A percentile compares a stretch with the other conserved stretches of the same genome.
These are phyloP conservation scores for Tautogolabrus adspersus DNA, from an alignment of 2,113 vertebrate genomes.

Conservation along the genomic window DNA sequence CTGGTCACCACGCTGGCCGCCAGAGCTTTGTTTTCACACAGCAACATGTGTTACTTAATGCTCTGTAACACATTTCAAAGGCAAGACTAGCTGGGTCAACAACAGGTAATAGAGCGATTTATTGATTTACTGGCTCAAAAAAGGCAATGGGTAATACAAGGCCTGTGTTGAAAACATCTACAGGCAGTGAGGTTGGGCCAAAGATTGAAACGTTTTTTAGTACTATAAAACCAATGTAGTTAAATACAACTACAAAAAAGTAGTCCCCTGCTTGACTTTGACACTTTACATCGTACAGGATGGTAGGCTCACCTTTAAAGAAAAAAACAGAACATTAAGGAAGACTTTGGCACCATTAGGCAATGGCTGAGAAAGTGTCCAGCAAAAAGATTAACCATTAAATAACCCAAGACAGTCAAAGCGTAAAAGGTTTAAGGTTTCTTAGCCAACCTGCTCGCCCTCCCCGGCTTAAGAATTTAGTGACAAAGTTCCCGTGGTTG, in stretches of 20 bases:
- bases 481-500: constrained; percentile 73
- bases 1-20: constrained; percentile 82
- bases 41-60: constrained; percentile 87
- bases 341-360: no score
- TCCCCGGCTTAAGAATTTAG: constrained; percentile 55
- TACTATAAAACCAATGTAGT: constrained; percentile 7
- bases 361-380: no score
- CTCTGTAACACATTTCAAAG: constrained; percentile 86
- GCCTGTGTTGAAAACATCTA: background rate
- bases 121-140: constrained; percentile 73
- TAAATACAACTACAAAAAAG: constrained; percentile 31
- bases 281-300: background rate
- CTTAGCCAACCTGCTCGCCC: constrained; percentile 23
- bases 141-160: constrained; percentile 21
- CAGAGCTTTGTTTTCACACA: constrained; percentile 83
- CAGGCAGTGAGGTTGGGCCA: background rate
- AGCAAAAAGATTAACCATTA: constrained; percentile 5
- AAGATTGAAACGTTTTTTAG: background rate
- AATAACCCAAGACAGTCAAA: background rate
- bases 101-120: constrained; percentile 83
- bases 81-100: constrained; percentile 78
- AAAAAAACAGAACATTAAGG: no score
- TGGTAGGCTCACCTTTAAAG: no score
- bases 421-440: background rate
- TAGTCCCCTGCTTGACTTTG: background rate